Percentiles rank a stretch among this genome's conserved stretches.
phyloP scores from a whole-genome alignment of 2,797 vertebrate species.

The Sebastes vulpes region DNA sequence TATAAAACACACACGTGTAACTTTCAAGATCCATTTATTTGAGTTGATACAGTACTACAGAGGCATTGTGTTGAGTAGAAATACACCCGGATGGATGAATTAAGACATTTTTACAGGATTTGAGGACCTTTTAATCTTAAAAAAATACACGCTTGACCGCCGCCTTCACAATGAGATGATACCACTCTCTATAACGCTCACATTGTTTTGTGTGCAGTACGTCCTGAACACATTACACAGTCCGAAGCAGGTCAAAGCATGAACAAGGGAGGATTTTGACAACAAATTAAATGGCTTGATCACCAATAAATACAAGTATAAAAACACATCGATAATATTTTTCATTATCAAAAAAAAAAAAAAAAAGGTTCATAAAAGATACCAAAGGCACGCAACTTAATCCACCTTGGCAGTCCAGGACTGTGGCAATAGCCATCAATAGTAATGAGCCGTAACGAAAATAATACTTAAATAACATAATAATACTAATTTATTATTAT shows the following conservation, averaged over 20 bases:
- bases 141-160: conserved; percentile 35
- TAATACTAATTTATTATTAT: conserved; percentile 88
- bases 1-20: conserved; percentile 26
- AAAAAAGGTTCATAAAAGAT: conserved; percentile 72
- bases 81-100: conserved; percentile 62
- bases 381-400: conserved; percentile 92
- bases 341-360: conserved; percentile 77
- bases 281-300: conserved; percentile 97
- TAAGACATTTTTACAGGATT: conserved; percentile 78
- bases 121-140: conserved; percentile 41
- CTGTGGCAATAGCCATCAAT: conserved; percentile 89
- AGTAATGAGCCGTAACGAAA: conserved; percentile 90
- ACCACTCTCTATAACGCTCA: conserved; percentile 37
- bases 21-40: conserved; percentile 86
- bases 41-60: conserved; percentile 84
- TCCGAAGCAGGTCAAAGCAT: conserved; percentile 65
- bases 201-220: conserved; percentile 38
- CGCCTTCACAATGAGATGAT: conserved; percentile 70
- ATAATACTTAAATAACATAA: conserved; percentile 96
- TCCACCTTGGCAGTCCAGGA: conserved; percentile 91
- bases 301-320: conserved; percentile 98
- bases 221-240: conserved; percentile 49
- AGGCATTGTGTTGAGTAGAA: conserved; percentile 76
- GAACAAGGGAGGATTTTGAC: conserved; percentile 78
- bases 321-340: conserved; percentile 84